Conservation (phyloP, 2,797 vertebrate genomes). For the Halcyon smyrnensis region DNA sequence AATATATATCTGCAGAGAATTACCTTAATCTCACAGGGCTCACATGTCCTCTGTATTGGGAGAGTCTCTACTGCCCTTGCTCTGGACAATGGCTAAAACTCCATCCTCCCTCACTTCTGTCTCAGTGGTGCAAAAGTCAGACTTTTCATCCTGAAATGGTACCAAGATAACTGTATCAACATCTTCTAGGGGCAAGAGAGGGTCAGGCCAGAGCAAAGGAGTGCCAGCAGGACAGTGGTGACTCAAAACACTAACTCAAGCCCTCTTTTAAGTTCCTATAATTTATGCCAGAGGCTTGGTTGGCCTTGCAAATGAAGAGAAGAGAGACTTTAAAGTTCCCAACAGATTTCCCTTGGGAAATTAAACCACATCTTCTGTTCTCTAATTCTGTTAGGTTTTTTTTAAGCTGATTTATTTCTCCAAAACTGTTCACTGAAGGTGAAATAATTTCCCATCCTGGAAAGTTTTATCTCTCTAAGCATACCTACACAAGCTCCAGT, state of each 20-base stretch:
- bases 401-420: not conserved
- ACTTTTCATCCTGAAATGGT: not conserved
- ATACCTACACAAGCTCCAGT: not conserved
- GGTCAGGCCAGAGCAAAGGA: not conserved
- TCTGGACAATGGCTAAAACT: not conserved
- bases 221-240: rapidly evolving
- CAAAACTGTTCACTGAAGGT: not conserved
- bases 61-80: not conserved
- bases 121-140: not conserved
- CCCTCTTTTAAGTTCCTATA: not conserved
- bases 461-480: not conserved
- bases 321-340: not conserved
- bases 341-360: not conserved
- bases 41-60: rapidly evolving
- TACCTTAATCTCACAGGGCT: not conserved
- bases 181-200: not conserved
- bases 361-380: not conserved
- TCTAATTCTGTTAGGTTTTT: not conserved
- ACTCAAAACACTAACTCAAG: not conserved
- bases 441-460: not conserved
- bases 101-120: not conserved
- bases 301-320: not conserved
- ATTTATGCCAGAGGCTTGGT: not conserved
- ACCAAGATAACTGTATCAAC: not conserved
- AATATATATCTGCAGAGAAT: not conserved